These are phyloP conservation scores for Heliconius himera DNA, from an alignment of 1,140 invertebrate genomes.

Conservation along the genomic window DNA sequence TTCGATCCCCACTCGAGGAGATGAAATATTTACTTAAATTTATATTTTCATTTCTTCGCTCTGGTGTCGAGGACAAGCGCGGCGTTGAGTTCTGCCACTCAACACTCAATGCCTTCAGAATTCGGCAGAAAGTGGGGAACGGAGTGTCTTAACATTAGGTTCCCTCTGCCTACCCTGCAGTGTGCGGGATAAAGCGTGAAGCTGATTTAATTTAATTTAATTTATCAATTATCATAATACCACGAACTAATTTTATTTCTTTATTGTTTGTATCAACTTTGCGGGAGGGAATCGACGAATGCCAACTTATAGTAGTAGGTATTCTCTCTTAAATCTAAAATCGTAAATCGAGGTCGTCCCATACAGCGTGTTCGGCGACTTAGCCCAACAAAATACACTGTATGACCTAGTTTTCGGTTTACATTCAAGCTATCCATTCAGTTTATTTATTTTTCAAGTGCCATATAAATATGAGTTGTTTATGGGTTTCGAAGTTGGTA, in stretches of 20 bases:
- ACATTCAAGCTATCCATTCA: not conserved
- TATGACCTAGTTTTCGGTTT: not conserved
- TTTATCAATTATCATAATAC: too few relatives aligned
- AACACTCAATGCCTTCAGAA: too few relatives aligned
- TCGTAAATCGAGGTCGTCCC: conserved; percentile 2
- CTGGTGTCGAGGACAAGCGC: too few relatives aligned
- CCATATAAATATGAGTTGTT: conserved; percentile 1
- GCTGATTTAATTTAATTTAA: too few relatives aligned
- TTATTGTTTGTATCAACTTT: not conserved
- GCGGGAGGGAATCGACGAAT: not conserved
- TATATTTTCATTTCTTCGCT: too few relatives aligned
- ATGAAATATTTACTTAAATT: too few relatives aligned
- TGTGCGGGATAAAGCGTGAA: too few relatives aligned
- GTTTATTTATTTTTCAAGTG: conserved; percentile 14
- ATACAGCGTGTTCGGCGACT: conserved; percentile 2
- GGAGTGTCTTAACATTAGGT: too few relatives aligned
- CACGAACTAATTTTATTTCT: not conserved
- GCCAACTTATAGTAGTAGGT: not conserved
- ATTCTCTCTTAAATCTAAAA: not conserved
- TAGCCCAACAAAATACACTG: conserved; percentile 1
- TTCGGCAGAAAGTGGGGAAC: too few relatives aligned
- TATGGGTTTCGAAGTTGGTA: not conserved
- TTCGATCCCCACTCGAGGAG: too few relatives aligned
- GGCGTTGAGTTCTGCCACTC: too few relatives aligned
- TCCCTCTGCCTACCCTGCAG: too few relatives aligned